A percentile compares a stretch with the other conserved stretches of the same genome.
Conservation (phyloP, 2,113 vertebrate genomes). For the Junco hyemalis region DNA sequence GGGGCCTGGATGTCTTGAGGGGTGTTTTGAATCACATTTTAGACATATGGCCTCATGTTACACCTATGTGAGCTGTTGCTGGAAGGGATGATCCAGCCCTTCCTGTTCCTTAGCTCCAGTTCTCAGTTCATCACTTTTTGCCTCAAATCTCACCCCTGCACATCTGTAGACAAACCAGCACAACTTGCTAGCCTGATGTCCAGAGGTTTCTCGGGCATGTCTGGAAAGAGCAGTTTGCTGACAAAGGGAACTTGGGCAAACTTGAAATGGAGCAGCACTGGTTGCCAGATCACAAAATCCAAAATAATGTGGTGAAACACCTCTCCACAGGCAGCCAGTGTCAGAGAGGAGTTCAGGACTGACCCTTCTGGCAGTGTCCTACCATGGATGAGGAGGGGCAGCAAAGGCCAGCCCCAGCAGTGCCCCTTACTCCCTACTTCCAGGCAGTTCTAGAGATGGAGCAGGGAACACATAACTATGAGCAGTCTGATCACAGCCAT, state of each 20-base stretch:
- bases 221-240: background rate
- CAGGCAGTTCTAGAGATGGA: background rate
- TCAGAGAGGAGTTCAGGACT: background rate
- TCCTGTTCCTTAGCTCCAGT: background rate
- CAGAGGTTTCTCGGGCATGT: background rate
- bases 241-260: background rate
- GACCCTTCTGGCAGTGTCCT: background rate
- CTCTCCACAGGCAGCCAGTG: background rate
- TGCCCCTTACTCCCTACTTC: background rate
- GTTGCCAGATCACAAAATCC: background rate
- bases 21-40: background rate
- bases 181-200: background rate
- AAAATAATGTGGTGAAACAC: background rate
- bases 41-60: background rate
- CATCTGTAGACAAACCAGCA: background rate
- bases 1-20: background rate
- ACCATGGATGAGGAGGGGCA: background rate
- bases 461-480: background rate
- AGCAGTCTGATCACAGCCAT: background rate
- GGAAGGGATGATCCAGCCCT: background rate
- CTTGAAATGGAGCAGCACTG: background rate
- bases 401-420: background rate
- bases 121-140: background rate
- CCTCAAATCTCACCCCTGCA: background rate
- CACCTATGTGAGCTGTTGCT: background rate